A percentile compares a stretch with the other conserved stretches of the same genome.
Evolutionary conservation across 2,888 invertebrate genomes (phyloP).

Genomic region (Antheraea assamensis): DNA sequence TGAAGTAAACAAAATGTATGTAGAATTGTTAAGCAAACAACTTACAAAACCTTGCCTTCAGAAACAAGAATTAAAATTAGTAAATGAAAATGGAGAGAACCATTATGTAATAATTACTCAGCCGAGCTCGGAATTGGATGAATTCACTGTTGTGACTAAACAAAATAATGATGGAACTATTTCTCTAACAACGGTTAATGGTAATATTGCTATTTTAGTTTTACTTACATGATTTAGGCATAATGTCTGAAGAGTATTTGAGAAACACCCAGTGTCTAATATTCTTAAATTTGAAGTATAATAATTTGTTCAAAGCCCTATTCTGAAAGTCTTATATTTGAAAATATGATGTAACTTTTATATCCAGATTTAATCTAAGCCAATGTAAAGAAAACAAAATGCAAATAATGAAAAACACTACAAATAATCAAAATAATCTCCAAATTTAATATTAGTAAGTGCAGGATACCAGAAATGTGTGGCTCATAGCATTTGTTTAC

Average conservation of each 20-base stretch:
- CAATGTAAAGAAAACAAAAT: background rate
- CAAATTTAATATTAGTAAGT: too few species aligned
- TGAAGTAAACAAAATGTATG: slow-evolving; percentile 59
- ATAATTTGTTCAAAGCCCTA: too few species aligned
- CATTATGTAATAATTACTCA: slow-evolving; percentile 61
- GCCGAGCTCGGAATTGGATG: slow-evolving; percentile 42
- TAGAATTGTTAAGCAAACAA: slow-evolving; percentile 55
- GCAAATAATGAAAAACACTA: background rate
- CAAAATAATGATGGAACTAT: slow-evolving; percentile 74
- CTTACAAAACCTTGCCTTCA: slow-evolving; percentile 51
- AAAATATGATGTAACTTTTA: background rate
- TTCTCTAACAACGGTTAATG: slow-evolving; percentile 62
- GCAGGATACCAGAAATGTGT: background rate
- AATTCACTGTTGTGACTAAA: slow-evolving; percentile 59
- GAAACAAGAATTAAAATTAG: slow-evolving; percentile 57
- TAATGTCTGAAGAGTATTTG: background rate
- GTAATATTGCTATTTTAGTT: slow-evolving; percentile 35
- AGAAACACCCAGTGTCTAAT: too few species aligned
- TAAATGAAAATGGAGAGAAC: slow-evolving; percentile 56
- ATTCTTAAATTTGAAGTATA: too few species aligned
- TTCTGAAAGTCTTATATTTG: background rate
- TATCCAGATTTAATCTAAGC: background rate
- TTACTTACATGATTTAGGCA: background rate
- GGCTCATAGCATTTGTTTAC: background rate
- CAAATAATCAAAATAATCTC: background rate